Percentiles rank a stretch among this genome's conserved stretches.
Conservation (phyloP, 2,888 invertebrate species). For the Clivina fossor region DNA sequence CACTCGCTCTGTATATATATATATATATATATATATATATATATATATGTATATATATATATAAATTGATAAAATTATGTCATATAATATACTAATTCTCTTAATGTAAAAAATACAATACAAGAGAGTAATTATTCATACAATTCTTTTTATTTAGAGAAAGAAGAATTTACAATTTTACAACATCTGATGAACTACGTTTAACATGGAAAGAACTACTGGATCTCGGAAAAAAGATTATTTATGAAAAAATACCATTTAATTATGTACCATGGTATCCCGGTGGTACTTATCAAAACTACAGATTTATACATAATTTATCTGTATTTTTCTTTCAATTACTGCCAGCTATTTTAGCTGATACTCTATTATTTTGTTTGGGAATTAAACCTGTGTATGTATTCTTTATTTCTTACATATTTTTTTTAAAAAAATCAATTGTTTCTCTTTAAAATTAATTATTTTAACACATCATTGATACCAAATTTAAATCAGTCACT, state of each 20-base stretch:
- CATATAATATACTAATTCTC: too few species aligned
- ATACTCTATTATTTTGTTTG: constrained; percentile 72
- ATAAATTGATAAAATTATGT: too few species aligned
- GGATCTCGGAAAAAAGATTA: constrained; percentile 73
- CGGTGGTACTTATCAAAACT: constrained; percentile 83
- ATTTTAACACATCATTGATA: too few species aligned
- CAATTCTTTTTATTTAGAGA: constrained; percentile 52
- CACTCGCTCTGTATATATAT: too few species aligned
- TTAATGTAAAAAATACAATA: too few species aligned
- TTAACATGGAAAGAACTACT: constrained; percentile 89
- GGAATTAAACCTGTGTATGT: constrained; percentile 88
- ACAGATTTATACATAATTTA: constrained; percentile 74
- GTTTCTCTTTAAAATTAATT: too few species aligned
- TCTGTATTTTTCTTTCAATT: constrained; percentile 86
- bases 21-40: too few species aligned
- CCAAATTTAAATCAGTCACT: too few species aligned
- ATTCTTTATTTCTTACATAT: too few species aligned
- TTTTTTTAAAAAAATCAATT: too few species aligned
- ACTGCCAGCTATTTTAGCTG: constrained; percentile 85
- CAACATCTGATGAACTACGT: constrained; percentile 78
- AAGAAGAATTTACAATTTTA: constrained; percentile 69
- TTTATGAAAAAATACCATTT: constrained; percentile 77
- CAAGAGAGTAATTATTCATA: not conserved
- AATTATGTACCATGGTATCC: constrained; percentile 83
- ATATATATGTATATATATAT: too few species aligned